These are phyloP conservation scores for Gibbula magus DNA, from an alignment of 2,888 invertebrate genomes.

Conservation along the genomic window DNA sequence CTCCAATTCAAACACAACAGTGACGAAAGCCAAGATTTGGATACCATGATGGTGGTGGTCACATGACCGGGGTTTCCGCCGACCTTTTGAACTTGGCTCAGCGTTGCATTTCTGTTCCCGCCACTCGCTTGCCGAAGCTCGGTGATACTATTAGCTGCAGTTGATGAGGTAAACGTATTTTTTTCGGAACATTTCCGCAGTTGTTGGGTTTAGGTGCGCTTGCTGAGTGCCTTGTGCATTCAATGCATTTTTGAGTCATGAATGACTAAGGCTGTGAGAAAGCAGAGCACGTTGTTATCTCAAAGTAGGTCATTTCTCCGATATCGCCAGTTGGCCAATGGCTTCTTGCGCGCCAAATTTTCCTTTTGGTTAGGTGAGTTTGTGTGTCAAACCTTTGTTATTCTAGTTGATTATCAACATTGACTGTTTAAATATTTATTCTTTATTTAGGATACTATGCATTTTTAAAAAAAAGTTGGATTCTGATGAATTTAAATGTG, in stretches of 20 bases:
- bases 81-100: constrained; percentile 68
- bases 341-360: constrained; percentile 28
- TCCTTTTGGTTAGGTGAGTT: background rate
- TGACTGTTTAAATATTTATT: too few relatives aligned
- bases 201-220: constrained; percentile 10
- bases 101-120: constrained; percentile 38
- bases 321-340: constrained; percentile 26
- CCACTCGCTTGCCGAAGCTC: constrained; percentile 29
- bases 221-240: background rate
- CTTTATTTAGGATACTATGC: too few relatives aligned
- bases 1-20: constrained; percentile 65
- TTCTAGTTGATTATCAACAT: too few relatives aligned
- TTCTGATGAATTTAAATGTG: too few relatives aligned
- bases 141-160: background rate
- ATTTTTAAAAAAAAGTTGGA: too few relatives aligned
- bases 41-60: constrained; percentile 68
- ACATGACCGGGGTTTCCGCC: constrained; percentile 68
- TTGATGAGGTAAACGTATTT: constrained; percentile 6
- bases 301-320: constrained; percentile 43
- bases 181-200: constrained; percentile 3
- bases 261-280: constrained; percentile 41
- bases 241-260: constrained; percentile 38
- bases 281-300: constrained; percentile 30
- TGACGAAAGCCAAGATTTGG: constrained; percentile 63
- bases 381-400: too few relatives aligned